These are phyloP conservation scores for Hepsetus odoe DNA, from an alignment of 2,113 vertebrate genomes.

Conservation along the genomic window DNA sequence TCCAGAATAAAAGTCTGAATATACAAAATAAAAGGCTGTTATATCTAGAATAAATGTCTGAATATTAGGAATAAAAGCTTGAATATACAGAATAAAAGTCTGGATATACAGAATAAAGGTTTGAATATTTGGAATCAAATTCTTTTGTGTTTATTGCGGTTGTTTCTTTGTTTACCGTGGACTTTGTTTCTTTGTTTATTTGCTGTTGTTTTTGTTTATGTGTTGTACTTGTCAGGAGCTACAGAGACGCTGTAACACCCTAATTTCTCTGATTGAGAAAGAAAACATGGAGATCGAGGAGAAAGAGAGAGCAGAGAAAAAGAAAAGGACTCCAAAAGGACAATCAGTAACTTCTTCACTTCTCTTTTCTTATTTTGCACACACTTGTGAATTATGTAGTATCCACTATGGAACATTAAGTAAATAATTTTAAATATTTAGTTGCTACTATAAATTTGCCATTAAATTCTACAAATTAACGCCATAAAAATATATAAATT, in stretches of 20 bases:
- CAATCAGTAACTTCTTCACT: constrained; percentile 59
- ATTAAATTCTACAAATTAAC: too few species aligned
- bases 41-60: too few species aligned
- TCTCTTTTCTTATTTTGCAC: constrained; percentile 15
- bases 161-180: constrained; percentile 15
- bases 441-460: too few species aligned
- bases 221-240: constrained; percentile 78
- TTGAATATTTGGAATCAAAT: too few species aligned
- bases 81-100: too few species aligned
- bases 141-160: neutral
- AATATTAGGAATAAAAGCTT: too few species aligned
- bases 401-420: too few species aligned
- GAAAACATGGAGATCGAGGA: constrained; percentile 92
- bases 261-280: constrained; percentile 90
- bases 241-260: constrained; percentile 88
- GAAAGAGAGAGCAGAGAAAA: constrained; percentile 89
- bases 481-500: too few species aligned
- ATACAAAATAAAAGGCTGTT: too few species aligned
- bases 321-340: constrained; percentile 83
- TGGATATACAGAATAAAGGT: neutral
- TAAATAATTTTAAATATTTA: too few species aligned
- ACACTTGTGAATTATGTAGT: neutral
- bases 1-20: too few species aligned
- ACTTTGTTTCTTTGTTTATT: neutral
- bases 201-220: neutral